Conservation (phyloP, 2,113 vertebrate genomes). For the Pygathrix nemaeus region DNA sequence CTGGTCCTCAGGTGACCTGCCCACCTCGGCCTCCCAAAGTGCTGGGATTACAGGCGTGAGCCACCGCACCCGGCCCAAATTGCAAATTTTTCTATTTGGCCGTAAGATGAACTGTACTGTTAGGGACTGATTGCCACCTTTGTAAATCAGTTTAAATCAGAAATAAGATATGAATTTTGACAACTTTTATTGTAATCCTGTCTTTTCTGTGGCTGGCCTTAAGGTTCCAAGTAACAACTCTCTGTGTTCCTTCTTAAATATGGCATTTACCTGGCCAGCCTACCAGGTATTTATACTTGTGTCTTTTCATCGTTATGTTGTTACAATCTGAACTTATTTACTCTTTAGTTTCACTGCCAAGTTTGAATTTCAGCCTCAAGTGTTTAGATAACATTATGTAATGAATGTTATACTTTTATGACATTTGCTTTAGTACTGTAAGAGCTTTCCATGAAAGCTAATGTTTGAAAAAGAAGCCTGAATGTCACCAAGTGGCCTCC, state of each 20-base stretch:
- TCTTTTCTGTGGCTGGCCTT: background rate
- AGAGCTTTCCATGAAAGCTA: slow-evolving; percentile 24
- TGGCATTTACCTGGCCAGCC: background rate
- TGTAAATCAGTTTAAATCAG: background rate
- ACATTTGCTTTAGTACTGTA: background rate
- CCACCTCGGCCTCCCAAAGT: too few relatives aligned
- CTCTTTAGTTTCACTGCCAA: slow-evolving; percentile 20
- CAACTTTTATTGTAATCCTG: background rate
- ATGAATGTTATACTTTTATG: slow-evolving; percentile 7
- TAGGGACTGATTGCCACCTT: background rate
- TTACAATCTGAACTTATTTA: background rate
- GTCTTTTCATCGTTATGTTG: background rate
- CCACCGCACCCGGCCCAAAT: background rate
- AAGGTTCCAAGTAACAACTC: background rate
- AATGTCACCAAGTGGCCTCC: slow-evolving; percentile 1
- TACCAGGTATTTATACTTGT: background rate
- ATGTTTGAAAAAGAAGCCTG: background rate
- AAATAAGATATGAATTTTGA: background rate
- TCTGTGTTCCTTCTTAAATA: background rate
- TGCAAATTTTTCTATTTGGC: background rate
- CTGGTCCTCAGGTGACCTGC: too few relatives aligned
- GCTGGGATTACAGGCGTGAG: too few relatives aligned
- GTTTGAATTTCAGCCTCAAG: slow-evolving; percentile 26
- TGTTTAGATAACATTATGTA: slow-evolving; percentile 26
- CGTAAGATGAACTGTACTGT: background rate